Evolutionary conservation across 2,113 vertebrate genomes (phyloP), one percentile per base, ranked within the genome.

Genomic region (Ciconia maguari): DNA sequence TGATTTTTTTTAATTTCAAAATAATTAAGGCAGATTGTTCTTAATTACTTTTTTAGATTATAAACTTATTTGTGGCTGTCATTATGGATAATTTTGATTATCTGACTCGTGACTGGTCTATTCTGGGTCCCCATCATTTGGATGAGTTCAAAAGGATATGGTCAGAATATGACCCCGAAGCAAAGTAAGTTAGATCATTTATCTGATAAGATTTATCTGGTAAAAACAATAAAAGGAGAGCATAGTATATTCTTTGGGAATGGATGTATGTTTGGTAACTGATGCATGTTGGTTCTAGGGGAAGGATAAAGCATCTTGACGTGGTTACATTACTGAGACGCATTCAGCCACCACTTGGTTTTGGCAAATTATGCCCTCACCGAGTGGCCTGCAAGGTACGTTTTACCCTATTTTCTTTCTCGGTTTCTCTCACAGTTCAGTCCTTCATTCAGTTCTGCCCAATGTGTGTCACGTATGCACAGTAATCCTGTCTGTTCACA

Each of bases 1-100:
- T 87, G 10, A 83, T 27, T 60, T 5, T 36, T 65, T 68, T 18
- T 19, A 4, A 26, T 54, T 44, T 55, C 25, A 48, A 75, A 90
- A 76, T 60, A 65, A 72, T 71, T 55, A 82, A 79, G 21, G 19
- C 27, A 66, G 34, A 54, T 76, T 54, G 11, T 87, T 89, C 32
- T 93, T 29, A 60, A 85, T 93, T 92, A 15, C 25, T 91, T 95
- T 90, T 96, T 76, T 92, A 99, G 99, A 99, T 99, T 97, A 99
- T 99, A 95, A 99, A 99, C 94, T 98, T 99, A 83, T 99, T 99
- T 97, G 99, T 99, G 95, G 99, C 99, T 24, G 99, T 99, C 97
- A 99, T 99, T 98, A 99, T 99, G 99, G 99, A 99, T 98, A 99
- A 99, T 96, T 99, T 99, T 98, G 99, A 99, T 98, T 99, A 99